Base-by-base conservation (phyloP, 2,888 invertebrate species). In the Cybosia mesomella region DNA sequence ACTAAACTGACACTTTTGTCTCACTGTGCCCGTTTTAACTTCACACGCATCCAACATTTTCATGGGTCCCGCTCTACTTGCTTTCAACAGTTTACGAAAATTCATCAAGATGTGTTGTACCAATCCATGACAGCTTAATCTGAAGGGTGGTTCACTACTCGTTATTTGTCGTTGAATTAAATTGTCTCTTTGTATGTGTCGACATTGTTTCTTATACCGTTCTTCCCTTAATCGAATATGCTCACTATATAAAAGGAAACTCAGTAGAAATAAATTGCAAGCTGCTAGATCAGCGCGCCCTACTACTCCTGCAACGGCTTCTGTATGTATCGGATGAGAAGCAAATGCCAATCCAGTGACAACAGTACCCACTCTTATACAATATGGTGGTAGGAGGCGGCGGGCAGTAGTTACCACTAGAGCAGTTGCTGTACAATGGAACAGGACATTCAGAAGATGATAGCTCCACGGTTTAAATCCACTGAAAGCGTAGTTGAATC, bases 291-390 rank as follows among this genome's bases (percentile, higher is more conserved):
- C 99, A 3, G 99, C 99, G 68, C 99, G 96, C 2, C 99, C 99
- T 18, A 99, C 99, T 63, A 99, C 96, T 32, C 98, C 98, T 0
- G 99, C 98, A 43, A 99, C 99, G 0, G 99, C 99, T 92, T 99
- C 99, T 5, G 98, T 98, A 94, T 99, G 99, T 83, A 99, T 97
- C 18, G 99, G 99, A 93, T 99, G 99, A 2, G 97, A 97, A 43
- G 99, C 98, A 89, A 99, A 99, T 55, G 98, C 96, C 11, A 98
- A 95, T 0, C 98, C 98, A 0, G 98, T 96, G 39, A 98, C 96
- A 64, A 96, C 95, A 63, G 97, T 96, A 49, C 97, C 97, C 80
- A 97, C 95, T 81, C 96, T 95, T 68, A 95, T 95, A 84, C 96
- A 96, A 72, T 95, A 94, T 60, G 95, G 93, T 66, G 97, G 96